phyloP scores from a whole-genome alignment of 2,797 vertebrate genomes.

The Acanthurus leucopareius region DNA sequence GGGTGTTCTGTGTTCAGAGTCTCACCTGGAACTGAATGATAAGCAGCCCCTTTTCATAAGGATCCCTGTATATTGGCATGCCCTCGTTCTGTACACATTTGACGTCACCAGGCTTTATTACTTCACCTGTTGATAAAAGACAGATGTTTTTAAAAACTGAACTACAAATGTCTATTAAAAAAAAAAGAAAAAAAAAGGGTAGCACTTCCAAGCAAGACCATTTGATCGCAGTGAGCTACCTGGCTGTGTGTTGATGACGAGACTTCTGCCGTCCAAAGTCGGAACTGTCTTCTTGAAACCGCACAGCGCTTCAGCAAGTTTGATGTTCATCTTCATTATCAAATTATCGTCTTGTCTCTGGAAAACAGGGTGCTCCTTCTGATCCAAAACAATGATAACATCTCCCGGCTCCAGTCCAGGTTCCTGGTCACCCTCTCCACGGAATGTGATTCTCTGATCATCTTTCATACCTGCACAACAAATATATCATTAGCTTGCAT shows the following conservation, averaged over 20 bases:
- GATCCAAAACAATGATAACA: slow-evolving; percentile 94
- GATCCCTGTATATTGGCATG: slow-evolving; percentile 92
- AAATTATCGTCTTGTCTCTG: slow-evolving; percentile 91
- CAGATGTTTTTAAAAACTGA: background rate
- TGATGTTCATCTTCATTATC: slow-evolving; percentile 92
- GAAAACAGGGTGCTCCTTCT: slow-evolving; percentile 92
- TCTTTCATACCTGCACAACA: slow-evolving; percentile 93
- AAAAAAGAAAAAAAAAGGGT: background rate
- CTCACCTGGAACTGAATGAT: slow-evolving; percentile 93
- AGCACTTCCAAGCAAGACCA: background rate
- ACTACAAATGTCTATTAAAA: background rate
- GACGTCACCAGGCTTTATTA: slow-evolving; percentile 89
- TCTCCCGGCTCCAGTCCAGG: slow-evolving; percentile 96
- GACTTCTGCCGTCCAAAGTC: slow-evolving; percentile 91
- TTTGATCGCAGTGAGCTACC: slow-evolving; percentile 79
- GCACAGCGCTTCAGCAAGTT: slow-evolving; percentile 93
- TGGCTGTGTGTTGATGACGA: slow-evolving; percentile 88
- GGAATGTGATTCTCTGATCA: slow-evolving; percentile 94
- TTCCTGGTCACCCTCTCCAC: slow-evolving; percentile 96
- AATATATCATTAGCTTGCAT: background rate
- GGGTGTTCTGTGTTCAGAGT: background rate
- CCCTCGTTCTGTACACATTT: slow-evolving; percentile 92
- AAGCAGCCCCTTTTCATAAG: slow-evolving; percentile 91
- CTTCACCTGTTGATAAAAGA: slow-evolving; percentile 86
- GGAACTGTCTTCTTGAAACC: slow-evolving; percentile 92